Evolutionary conservation across 2,113 vertebrate genomes (phyloP).

Genomic region (Cololabis saira): DNA sequence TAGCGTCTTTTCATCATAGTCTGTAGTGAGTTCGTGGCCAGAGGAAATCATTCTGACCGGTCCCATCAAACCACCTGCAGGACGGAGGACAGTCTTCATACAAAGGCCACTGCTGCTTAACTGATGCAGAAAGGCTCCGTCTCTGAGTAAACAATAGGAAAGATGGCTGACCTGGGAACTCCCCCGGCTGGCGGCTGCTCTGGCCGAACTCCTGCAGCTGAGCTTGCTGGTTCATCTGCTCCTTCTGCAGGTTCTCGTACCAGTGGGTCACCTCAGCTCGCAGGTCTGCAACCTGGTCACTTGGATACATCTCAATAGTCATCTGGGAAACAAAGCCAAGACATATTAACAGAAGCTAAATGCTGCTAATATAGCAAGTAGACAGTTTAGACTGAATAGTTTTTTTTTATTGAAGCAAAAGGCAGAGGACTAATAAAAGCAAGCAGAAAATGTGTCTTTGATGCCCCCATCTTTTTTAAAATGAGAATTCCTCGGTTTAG

Average conservation of each 20-base stretch:
- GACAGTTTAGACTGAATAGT: too few relatives aligned
- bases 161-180: conserved; percentile 88
- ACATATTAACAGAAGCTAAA: background rate
- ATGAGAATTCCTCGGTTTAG: too few relatives aligned
- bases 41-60: conserved; percentile 99
- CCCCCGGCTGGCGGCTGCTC: conserved; percentile 89
- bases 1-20: conserved; percentile 98
- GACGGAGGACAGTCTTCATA: background rate
- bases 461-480: too few relatives aligned
- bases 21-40: conserved; percentile 96
- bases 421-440: too few relatives aligned
- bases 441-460: too few relatives aligned
- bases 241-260: conserved; percentile 99
- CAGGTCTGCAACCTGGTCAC: conserved; percentile 97
- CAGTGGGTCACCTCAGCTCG: conserved; percentile 98
- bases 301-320: conserved; percentile 99
- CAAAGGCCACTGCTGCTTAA: background rate
- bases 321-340: conserved; percentile 81
- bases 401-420: too few relatives aligned
- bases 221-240: conserved; percentile 97
- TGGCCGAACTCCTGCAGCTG: conserved; percentile 99
- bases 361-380: too few relatives aligned
- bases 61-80: conserved; percentile 95
- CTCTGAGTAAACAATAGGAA: background rate
- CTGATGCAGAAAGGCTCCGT: too few relatives aligned